Conservation (phyloP, 1,140 invertebrate species). For the Apis dorsata region DNA sequence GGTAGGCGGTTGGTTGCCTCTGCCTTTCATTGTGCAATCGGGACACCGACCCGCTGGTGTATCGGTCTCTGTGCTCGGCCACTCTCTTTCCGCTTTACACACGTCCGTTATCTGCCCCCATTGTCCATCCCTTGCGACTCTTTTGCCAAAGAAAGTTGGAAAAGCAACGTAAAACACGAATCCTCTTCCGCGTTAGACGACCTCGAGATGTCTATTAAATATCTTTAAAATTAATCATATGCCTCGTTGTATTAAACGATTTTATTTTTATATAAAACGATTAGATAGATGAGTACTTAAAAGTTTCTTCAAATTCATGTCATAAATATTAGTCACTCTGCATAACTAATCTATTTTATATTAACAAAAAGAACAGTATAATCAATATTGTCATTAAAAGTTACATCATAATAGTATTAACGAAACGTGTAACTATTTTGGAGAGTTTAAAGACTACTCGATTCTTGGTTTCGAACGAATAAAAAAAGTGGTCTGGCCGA, state of each 20-base stretch:
- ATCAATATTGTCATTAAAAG: no score
- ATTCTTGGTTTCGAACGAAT: not conserved
- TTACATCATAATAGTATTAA: no score
- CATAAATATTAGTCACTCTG: no score
- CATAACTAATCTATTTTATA: no score
- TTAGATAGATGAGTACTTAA: no score
- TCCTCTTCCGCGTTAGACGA: not conserved
- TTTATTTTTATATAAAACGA: not conserved
- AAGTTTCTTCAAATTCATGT: no score
- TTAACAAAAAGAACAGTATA: no score
- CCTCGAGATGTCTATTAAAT: not conserved
- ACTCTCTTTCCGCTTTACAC: conserved; percentile 23
- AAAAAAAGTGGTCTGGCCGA: conserved; percentile 26
- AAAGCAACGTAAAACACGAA: conserved; percentile 5
- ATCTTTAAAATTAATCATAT: no score
- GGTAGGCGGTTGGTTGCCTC: conserved; percentile 48
- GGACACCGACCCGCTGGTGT: conserved; percentile 18
- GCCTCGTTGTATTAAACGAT: not conserved
- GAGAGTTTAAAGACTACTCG: not conserved
- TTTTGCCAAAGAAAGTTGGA: conserved; percentile 9
- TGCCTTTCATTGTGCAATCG: conserved; percentile 65
- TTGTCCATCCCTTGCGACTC: conserved; percentile 16
- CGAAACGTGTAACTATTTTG: no score
- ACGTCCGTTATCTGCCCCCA: conserved; percentile 38
- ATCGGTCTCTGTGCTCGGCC: not conserved